Evolutionary conservation across 2,888 invertebrate species (phyloP).

Genomic region (Aleiodes leptofemur): DNA sequence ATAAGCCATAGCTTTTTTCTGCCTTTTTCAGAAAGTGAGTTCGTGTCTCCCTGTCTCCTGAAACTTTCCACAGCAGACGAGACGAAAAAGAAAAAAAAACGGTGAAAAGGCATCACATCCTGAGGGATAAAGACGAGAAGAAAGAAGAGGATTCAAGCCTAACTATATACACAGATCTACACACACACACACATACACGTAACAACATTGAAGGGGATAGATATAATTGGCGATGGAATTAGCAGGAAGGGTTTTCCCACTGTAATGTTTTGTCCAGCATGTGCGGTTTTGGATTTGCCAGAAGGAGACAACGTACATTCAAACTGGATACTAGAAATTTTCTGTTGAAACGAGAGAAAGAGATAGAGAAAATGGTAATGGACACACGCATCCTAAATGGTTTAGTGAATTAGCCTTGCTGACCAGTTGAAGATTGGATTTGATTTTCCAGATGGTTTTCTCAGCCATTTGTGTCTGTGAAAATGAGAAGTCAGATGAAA

Average conservation of each 20-base stretch:
- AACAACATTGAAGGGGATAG: too few species aligned
- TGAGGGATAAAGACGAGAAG: neutral
- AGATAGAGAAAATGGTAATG: constrained; percentile 62
- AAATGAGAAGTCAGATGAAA: too few species aligned
- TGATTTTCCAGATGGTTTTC: constrained; percentile 60
- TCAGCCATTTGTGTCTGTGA: too few species aligned
- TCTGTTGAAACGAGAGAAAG: constrained; percentile 48
- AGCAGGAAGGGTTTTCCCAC: constrained; percentile 18
- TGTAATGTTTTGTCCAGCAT: too few species aligned
- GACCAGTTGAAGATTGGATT: constrained; percentile 64
- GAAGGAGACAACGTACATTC: neutral
- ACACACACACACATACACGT: constrained; percentile 10
- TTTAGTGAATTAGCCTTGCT: constrained; percentile 65
- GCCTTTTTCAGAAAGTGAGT: neutral
- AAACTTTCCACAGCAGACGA: constrained; percentile 10
- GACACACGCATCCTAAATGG: constrained; percentile 65
- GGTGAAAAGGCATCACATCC: neutral
- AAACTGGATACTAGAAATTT: constrained; percentile 57
- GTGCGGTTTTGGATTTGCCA: too few species aligned
- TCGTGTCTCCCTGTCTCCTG: constrained; percentile 39
- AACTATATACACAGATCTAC: neutral
- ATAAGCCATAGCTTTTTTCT: constrained; percentile 9
- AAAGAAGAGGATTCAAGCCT: constrained; percentile 39
- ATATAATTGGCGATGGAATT: constrained; percentile 5
- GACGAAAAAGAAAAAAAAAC: neutral